Evolutionary conservation across 2,888 invertebrate species (phyloP).

Genomic region (Stegana nigrithorax): DNA sequence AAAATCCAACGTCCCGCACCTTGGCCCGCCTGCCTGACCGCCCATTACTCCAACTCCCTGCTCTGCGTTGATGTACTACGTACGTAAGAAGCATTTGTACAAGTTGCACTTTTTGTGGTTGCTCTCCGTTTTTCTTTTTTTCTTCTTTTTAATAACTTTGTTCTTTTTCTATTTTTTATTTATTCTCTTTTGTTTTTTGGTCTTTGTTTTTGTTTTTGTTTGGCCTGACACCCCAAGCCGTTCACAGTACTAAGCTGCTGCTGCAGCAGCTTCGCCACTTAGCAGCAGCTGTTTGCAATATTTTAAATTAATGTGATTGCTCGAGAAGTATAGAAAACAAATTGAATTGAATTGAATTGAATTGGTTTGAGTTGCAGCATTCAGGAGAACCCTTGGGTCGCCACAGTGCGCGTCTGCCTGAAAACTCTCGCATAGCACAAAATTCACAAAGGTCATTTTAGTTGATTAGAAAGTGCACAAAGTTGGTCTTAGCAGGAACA

Average conservation of each 20-base stretch:
- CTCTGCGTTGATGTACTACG: no score
- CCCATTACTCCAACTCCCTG: not conserved
- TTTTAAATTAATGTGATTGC: constrained; percentile 21
- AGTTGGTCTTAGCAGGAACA: no score
- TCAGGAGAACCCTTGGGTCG: no score
- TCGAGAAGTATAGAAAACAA: not conserved
- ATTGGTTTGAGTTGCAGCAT: no score
- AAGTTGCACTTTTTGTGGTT: no score
- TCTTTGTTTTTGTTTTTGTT: not conserved
- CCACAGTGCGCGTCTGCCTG: no score
- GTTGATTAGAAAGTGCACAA: not conserved
- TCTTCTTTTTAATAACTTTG: not conserved
- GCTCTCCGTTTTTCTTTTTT: not conserved
- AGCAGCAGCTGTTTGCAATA: constrained; percentile 22
- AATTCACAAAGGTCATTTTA: constrained; percentile 2
- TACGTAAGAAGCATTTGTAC: no score
- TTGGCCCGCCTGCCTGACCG: no score
- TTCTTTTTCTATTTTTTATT: not conserved
- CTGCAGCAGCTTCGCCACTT: not conserved
- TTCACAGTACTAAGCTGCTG: no score
- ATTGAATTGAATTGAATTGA: not conserved
- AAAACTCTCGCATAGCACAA: no score
- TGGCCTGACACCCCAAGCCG: not conserved
- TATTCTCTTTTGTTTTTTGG: not conserved
- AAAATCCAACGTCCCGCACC: constrained; percentile 24